These are phyloP conservation scores for Chelon labrosus DNA, from an alignment of 2,797 vertebrate genomes.

Conservation along the genomic window DNA sequence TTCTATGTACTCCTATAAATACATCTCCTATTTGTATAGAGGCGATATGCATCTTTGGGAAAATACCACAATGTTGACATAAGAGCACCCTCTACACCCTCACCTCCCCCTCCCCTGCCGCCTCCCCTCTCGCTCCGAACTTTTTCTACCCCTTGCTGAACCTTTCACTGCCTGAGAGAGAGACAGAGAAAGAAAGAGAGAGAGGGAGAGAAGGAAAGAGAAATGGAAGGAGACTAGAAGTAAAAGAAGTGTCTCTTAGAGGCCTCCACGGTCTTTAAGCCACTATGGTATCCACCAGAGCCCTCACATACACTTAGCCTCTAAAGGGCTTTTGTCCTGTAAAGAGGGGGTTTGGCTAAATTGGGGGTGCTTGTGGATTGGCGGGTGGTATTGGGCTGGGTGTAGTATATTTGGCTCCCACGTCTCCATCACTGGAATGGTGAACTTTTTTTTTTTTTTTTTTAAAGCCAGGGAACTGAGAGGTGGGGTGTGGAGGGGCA, in stretches of 20 bases:
- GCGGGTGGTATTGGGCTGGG: conserved; percentile 76
- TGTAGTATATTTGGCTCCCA: conserved; percentile 83
- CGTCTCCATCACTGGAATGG: conserved; percentile 82
- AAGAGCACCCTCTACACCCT: conserved; percentile 75
- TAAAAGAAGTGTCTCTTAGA: conserved; percentile 81
- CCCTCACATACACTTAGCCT: conserved; percentile 83
- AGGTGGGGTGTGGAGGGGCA: conserved; percentile 66
- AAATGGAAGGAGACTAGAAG: conserved; percentile 72
- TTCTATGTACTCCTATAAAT: conserved; percentile 86
- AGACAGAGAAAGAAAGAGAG: conserved; percentile 33
- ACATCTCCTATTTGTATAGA: conserved; percentile 86
- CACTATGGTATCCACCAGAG: conserved; percentile 85
- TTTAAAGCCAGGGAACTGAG: conserved; percentile 60
- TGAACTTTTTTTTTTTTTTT: conserved; percentile 63
- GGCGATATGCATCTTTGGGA: conserved; percentile 87
- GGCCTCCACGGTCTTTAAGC: conserved; percentile 85
- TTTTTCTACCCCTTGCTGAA: conserved; percentile 77
- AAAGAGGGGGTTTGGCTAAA: conserved; percentile 83
- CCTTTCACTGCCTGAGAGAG: conserved; percentile 74
- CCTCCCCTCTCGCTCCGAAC: conserved; percentile 59
- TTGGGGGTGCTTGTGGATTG: conserved; percentile 83
- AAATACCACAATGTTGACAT: conserved; percentile 88
- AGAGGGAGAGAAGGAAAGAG: conserved; percentile 64
- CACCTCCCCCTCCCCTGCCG: conserved; percentile 43
- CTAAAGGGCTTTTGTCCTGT: conserved; percentile 83